These are phyloP conservation scores for Typhlichthys subterraneus DNA, from an alignment of 2,797 vertebrate genomes.

Conservation along the genomic window DNA sequence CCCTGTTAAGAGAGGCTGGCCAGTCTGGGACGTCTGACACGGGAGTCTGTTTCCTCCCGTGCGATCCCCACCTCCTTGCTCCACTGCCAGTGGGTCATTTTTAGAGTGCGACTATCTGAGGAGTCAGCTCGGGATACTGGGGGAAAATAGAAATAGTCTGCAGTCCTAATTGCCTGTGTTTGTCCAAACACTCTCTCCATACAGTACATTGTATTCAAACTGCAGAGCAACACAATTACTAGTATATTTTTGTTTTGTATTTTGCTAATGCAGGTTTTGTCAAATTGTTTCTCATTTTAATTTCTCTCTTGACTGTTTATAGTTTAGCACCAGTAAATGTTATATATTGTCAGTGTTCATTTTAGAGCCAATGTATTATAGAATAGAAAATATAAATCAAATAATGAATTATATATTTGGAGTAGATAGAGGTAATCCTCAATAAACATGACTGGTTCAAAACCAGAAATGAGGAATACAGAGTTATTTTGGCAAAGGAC, in stretches of 20 bases:
- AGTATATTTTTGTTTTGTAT: too few relatives aligned
- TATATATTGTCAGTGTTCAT: constrained; percentile 8
- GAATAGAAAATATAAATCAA: too few relatives aligned
- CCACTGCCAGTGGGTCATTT: constrained; percentile 23
- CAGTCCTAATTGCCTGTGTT: neutral
- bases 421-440: constrained; percentile 22
- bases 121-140: neutral
- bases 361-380: constrained; percentile 3
- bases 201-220: too few relatives aligned
- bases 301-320: neutral
- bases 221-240: too few relatives aligned
- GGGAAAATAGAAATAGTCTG: neutral
- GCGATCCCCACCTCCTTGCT: constrained; percentile 18
- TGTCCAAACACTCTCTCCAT: neutral
- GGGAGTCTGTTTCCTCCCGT: constrained; percentile 36
- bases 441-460: constrained; percentile 4
- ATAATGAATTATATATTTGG: neutral
- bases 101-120: constrained; percentile 4
- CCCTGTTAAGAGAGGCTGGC: constrained; percentile 6
- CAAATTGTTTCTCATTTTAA: constrained; percentile 9
- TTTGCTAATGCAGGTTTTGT: too few relatives aligned
- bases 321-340: neutral
- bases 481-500: too few relatives aligned
- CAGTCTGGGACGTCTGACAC: constrained; percentile 29
- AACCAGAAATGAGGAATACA: too few relatives aligned